Base-by-base conservation (phyloP, 2,113 vertebrate species). In the Malurus elegans region DNA sequence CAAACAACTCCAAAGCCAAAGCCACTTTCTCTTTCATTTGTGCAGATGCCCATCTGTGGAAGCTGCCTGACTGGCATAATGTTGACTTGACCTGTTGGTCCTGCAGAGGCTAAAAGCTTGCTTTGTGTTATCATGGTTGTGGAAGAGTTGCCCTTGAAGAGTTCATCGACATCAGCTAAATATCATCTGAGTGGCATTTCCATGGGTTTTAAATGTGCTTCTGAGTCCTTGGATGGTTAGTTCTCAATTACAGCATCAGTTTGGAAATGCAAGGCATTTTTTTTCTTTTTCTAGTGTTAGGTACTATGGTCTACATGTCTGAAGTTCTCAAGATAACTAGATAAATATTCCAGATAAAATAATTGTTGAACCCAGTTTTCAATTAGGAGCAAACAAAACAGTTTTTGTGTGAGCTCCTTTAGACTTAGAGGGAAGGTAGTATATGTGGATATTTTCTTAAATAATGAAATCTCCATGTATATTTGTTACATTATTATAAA, bases 311-410 rank as follows among this genome's bases (percentile, higher is more conserved):
- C 29, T 71, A 8, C 53, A 4, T 90, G 38, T 58, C 89, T 91
- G 53, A 80, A 83, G 70, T 71, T 92, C 65, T 84, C 3, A 4
- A 88, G 75, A 86, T 56, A 81, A 69, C 69, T 66, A 66, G 72
- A 44, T 89, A 86, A 90, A 25, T 32, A 88, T 82, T 85, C 48
- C 72, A 67, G 60, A 71, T 86, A 83, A 84, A 95, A 47, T 51
- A 90, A 90, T 73, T 90, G 32, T 83, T 81, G 47, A 87, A 74
- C 31, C 7, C 1, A 2, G 38, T 92, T 87, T 64, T 34, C 47
- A 48, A 0, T 13, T 72, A 18, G n/a, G 16, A 66, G 42, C 51
- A 75, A 75, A 80, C 12, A 1, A 56, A 67, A 48, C 60, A 56
- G n/a, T 78, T 78, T 78, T 78, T 82, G 18, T 54, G 11, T 67